Percentiles rank a stretch among this genome's conserved stretches.
Evolutionary conservation across 2,113 vertebrate species (phyloP).

Genomic region (Trachemys scripta): DNA sequence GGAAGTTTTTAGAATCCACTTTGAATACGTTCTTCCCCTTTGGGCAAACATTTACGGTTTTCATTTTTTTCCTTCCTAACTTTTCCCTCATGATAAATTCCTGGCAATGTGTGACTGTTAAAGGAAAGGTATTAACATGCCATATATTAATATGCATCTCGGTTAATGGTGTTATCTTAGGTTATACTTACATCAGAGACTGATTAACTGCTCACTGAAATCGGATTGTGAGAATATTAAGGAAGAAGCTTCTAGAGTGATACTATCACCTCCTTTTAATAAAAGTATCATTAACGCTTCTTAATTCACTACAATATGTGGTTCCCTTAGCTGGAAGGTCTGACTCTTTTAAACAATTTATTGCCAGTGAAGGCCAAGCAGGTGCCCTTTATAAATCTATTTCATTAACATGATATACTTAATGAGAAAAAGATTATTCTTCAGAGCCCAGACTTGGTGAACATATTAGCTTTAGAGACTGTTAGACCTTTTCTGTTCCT

Average conservation of each 20-base stretch:
- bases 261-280: constrained; percentile 57
- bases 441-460: not conserved
- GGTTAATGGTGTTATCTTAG: constrained; percentile 39
- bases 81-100: not conserved
- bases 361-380: constrained; percentile 15
- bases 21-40: not conserved
- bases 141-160: not conserved
- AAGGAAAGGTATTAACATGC: not conserved
- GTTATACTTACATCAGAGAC: constrained; percentile 42
- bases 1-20: not conserved
- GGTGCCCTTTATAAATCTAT: constrained; percentile 36
- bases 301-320: constrained; percentile 60
- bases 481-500: not conserved
- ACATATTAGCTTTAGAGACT: constrained; percentile 33
- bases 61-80: not conserved
- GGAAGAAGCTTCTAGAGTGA: constrained; percentile 27
- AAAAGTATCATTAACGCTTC: constrained; percentile 28
- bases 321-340: constrained; percentile 26
- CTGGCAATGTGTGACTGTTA: not conserved
- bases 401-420: constrained; percentile 36
- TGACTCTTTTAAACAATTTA: constrained; percentile 46
- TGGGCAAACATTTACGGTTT: not conserved
- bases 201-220: constrained; percentile 53
- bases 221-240: constrained; percentile 31
- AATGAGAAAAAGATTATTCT: constrained; percentile 49